Base-by-base conservation (phyloP, 2,888 invertebrate genomes). In the Colostygia pectinataria region DNA sequence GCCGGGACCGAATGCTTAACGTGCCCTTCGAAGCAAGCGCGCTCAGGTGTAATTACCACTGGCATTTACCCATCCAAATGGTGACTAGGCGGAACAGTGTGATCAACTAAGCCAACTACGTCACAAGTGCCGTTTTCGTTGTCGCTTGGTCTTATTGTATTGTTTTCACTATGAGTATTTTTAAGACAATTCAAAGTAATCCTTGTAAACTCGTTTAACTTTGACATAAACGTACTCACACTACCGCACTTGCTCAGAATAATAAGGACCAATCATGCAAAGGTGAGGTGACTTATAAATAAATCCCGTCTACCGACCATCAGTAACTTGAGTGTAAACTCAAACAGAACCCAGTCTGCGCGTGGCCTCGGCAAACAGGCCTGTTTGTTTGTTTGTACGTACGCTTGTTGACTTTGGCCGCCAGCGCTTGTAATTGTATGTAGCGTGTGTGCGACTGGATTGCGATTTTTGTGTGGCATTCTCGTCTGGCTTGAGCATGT, bases 291-390 rank as follows among this genome's bases (percentile, higher is more conserved):
- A 42, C 46, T 46, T 42, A 52, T 52, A 46, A 52, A 52, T 46
- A 46, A 51, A 42, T 29, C 38, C 42, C 13, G 34, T 36, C 39
- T 28, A 5, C 38, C 39, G 38, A 47, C 52, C 52, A 46, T 37
- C 51, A 47, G 52, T 25, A 47, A 52, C 46, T 52, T 46, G 52
- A 47, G 46, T 52, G 38, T 46, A 44, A 57, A 55, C 24, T 47
- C 55, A 53, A 55, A 55, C 47, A 55, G 14, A 20, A 38, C 8
- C 43, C 39, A 23, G 37, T 42, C 51, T 47, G 27, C 55, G 46
- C 53, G 44, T 49, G 51, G 27, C 42, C 50, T 50, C 36, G 18
- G 39, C 40, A 55, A 55, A 55, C 52, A 52, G 13, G 15, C 0
- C 15, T 34, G 46, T 46, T 51, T 44, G 36, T 40, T 31, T 33